These are phyloP conservation scores for Melanostigma gelatinosum DNA, from an alignment of 2,113 vertebrate genomes.

Conservation along the genomic window DNA sequence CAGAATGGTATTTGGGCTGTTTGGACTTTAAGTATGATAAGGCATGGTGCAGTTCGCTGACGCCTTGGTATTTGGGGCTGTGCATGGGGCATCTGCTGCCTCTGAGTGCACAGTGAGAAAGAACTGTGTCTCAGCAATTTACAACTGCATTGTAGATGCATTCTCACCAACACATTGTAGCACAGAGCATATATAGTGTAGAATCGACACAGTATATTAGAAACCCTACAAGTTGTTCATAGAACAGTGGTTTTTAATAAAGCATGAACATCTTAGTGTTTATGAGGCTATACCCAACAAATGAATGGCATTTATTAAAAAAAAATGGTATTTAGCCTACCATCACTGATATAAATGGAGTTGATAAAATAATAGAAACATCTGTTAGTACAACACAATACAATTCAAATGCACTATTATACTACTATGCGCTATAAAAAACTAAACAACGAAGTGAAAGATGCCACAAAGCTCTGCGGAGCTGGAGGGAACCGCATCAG, in stretches of 20 bases:
- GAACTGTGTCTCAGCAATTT: slow-evolving; percentile 65
- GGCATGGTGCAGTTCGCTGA: background rate
- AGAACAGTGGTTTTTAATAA: background rate
- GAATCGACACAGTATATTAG: background rate
- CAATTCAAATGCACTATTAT: background rate
- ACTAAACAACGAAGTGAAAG: background rate
- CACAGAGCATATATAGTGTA: slow-evolving; percentile 9
- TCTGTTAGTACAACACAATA: too few species aligned
- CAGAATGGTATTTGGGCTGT: slow-evolving; percentile 11
- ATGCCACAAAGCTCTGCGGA: background rate
- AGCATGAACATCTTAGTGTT: background rate
- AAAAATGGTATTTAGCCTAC: too few species aligned
- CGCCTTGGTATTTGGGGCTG: slow-evolving; percentile 38
- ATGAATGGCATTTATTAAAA: too few species aligned
- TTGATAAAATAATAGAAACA: too few species aligned
- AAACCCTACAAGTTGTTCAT: slow-evolving; percentile 8
- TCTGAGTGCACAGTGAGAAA: slow-evolving; percentile 49
- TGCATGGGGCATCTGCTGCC: slow-evolving; percentile 49
- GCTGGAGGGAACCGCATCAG: background rate
- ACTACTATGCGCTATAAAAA: background rate
- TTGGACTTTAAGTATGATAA: slow-evolving; percentile 34
- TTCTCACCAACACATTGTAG: slow-evolving; percentile 54
- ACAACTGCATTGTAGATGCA: slow-evolving; percentile 54
- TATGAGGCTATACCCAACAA: too few species aligned
- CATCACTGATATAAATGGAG: too few species aligned